Base-by-base conservation (phyloP, 2,888 invertebrate species). In the Scelioninae gen. 1 region DNA sequence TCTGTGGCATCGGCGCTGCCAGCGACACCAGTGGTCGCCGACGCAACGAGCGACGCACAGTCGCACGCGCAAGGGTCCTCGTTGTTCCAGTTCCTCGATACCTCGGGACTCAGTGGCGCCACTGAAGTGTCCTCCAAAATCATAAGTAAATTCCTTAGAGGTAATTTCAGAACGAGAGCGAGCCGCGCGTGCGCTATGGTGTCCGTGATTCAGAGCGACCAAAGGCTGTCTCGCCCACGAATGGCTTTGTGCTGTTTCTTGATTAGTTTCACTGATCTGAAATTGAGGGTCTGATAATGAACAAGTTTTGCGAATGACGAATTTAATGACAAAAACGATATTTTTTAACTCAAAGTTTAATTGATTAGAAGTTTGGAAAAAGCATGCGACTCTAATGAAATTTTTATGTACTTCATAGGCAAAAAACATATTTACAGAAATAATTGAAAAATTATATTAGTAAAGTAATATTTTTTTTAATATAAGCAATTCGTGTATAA, bases 111-210 rank as follows among this genome's bases (percentile, higher is more conserved):
- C 86, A 84, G 90, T 84, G 91, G 88, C 87, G 90, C 88, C 88
- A 84, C 88, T 88, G 88, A 89, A 87, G 85, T 89, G 85, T 85
- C 91, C 89, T 87, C 91, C 89, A 91, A 91, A 90, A 90, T 90
- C 90, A 85, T 91, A 88, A 91, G 90, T 88, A 90, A 88, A 89
- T 90, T 91, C 82, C 89, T 91, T 85, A 90, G 91, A 91, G 91
- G 91, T 91, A 91, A 91, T 90, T 89, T 58, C 68, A 58, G 51
- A 45, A 56, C 47, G 23, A 56, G 63, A n/a, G n/a, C 66, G 31
- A 65, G 53, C 34, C 53, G 31, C 23, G 68, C 53, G 74, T 34
- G 43, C 56, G 45, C 62, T 66, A 49, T 69, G 58, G 34, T 72
- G 78, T 69, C 71, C 71, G 65, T 74, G 15, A 77, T 58, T 63